phyloP scores from a whole-genome alignment of 2,888 invertebrate genomes.

The Chaetogeoica ovagalla region DNA sequence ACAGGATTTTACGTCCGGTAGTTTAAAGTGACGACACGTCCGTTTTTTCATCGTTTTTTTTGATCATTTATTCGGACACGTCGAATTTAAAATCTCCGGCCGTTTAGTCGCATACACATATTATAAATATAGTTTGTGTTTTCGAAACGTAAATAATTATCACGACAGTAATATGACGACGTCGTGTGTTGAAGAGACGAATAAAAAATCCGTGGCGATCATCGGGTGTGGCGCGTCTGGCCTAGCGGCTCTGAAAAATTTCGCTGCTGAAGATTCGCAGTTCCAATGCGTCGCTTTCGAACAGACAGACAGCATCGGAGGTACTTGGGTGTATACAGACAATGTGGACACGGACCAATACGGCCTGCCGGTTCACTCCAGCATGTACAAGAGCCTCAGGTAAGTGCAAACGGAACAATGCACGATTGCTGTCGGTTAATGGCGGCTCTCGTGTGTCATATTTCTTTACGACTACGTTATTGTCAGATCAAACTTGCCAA shows the following conservation, averaged over 20 bases:
- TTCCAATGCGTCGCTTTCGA: conserved; percentile 73
- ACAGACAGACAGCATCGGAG: conserved; percentile 75
- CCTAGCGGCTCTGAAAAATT: conserved; percentile 74
- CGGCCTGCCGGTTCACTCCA: conserved; percentile 82
- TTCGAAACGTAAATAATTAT: no score
- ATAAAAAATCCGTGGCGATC: conserved; percentile 64
- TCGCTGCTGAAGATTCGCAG: conserved; percentile 59
- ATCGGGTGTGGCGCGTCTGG: conserved; percentile 92
- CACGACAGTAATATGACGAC: neutral
- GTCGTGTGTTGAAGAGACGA: neutral
- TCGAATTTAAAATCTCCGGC: no score
- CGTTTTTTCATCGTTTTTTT: no score
- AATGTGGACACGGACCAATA: conserved; percentile 73
- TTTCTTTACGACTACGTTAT: neutral
- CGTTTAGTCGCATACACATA: no score
- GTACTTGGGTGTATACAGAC: conserved; percentile 89
- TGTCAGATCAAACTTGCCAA: conserved; percentile 87
- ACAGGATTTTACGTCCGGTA: no score
- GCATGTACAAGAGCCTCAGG: conserved; percentile 89
- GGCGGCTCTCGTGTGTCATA: no score
- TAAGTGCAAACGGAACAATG: conserved; percentile 58
- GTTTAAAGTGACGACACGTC: no score
- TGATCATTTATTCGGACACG: no score
- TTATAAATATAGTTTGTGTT: no score
- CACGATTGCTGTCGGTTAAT: no score